Evolutionary conservation across 2,113 vertebrate species (phyloP).

Genomic region (Neogale vison): DNA sequence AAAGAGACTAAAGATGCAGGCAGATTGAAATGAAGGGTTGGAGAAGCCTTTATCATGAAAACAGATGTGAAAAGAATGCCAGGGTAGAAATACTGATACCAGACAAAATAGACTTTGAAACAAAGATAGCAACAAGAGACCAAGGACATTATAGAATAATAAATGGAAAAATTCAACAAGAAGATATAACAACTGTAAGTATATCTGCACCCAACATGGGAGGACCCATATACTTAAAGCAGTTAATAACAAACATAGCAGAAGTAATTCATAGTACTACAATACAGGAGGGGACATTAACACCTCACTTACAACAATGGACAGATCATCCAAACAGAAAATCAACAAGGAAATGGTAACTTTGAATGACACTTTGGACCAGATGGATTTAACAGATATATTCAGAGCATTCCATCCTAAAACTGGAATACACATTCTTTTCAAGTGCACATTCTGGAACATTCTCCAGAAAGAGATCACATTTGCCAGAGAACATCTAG

Average conservation of each 20-base stretch:
- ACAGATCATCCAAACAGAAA: background rate
- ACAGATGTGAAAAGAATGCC: background rate
- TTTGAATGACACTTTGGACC: background rate
- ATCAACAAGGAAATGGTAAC: background rate
- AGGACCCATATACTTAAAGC: background rate
- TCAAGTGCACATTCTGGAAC: background rate
- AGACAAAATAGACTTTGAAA: background rate
- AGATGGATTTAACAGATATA: background rate
- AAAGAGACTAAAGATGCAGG: background rate
- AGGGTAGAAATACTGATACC: background rate
- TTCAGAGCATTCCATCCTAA: background rate
- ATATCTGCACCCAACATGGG: background rate
- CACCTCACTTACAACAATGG: background rate
- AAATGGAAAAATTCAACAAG: background rate
- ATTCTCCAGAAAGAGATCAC: background rate
- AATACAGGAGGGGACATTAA: background rate
- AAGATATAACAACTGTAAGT: background rate
- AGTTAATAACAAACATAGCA: background rate
- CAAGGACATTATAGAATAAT: background rate
- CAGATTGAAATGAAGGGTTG: background rate
- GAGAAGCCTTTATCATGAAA: background rate
- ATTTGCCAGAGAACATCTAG: too few relatives aligned
- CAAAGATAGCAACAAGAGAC: background rate
- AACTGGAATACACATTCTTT: background rate
- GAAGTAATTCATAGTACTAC: background rate